Evolutionary conservation across 2,113 vertebrate species (phyloP).

Genomic region (Platycercus adscitus): DNA sequence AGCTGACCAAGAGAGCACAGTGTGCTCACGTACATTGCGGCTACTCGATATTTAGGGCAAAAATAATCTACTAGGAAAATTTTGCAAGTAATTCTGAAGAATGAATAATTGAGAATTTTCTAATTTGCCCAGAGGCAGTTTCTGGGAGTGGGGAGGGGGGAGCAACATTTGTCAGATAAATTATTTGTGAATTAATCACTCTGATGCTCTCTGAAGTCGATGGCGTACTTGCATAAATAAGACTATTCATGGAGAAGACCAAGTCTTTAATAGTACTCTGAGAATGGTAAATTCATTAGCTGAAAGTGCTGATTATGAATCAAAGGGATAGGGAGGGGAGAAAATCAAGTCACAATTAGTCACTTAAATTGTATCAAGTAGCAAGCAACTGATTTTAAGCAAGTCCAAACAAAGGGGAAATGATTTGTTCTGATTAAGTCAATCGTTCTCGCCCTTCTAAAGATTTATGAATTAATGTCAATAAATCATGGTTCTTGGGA

Average conservation of each 20-base stretch:
- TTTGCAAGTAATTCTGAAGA: not conserved
- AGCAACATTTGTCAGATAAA: slow-evolving; percentile 41
- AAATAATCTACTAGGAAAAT: not conserved
- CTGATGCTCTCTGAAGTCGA: not conserved
- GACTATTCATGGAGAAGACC: not conserved
- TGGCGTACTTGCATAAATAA: slow-evolving; percentile 6
- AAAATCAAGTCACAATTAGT: slow-evolving; percentile 65
- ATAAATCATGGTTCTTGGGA: slow-evolving; percentile 46
- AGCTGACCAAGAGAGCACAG: not conserved
- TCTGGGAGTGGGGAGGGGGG: not conserved
- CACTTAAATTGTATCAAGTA: slow-evolving; percentile 45
- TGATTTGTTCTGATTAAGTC: slow-evolving; percentile 38
- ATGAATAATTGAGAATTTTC: slow-evolving; percentile 24
- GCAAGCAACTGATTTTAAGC: slow-evolving; percentile 50
- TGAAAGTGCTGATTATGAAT: slow-evolving; percentile 58
- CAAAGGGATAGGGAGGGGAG: slow-evolving; percentile 38
- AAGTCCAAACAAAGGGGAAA: slow-evolving; percentile 50
- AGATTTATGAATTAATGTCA: slow-evolving; percentile 55
- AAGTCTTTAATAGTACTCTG: slow-evolving; percentile 5
- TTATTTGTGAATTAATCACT: slow-evolving; percentile 66
- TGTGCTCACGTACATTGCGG: not conserved
- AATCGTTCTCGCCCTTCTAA: slow-evolving; percentile 53
- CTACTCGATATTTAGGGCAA: not conserved
- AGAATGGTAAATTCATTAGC: slow-evolving; percentile 44
- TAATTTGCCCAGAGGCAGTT: not conserved